Evolutionary conservation across 2,113 vertebrate species (phyloP), one percentile per base, ranked within the genome.

Genomic region (Turnix velox): DNA sequence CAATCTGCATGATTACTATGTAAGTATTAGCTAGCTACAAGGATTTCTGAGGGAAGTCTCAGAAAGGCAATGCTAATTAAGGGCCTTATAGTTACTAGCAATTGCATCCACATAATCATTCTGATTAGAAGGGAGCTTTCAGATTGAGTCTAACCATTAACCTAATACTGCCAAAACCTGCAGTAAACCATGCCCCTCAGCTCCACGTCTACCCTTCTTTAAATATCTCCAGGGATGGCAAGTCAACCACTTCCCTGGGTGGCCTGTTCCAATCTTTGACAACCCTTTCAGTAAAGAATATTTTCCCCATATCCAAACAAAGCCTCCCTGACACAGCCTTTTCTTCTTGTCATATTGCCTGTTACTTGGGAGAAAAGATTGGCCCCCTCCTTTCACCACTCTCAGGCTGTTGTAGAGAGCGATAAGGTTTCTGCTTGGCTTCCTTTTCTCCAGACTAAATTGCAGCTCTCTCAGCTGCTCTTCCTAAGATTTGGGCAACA

Each of bases 21-120:
- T 6, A 18, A 1, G 1, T 4, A 52, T 35, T 31, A 33, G 45
- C 11, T 42, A 74, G 7, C 39, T 58, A 46, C 0, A 4, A 59
- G 4, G 7, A 37, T 46, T 82, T 78, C 48, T 30, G 27, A 77
- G 18, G 42, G 23, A 88, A 62, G 65, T 3, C 9, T 13, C 58
- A 35, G 1, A 74, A 22, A 1, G 35, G 15, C 8, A 31, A 9
- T 14, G 22, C 45, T 61, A 48, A 61, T 20, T 16, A 27, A 59
- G 20, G 20, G 20, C 43, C 28, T 35, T 24, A 14, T 0, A n/a
- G 40, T 51, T 63, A 43, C 1, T n/a, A 9, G 66, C 3, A 7
- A 74, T 40, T 4, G 7, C 24, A 52, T 17, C 14, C 57, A 58
- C 23, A 58, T 8, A 58, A 58, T 58, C 10, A 10, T 37, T 33